Evolutionary conservation across 2,888 invertebrate genomes (phyloP), one percentile per base, ranked within the genome.

Genomic region (Siphonodentalium dalli): DNA sequence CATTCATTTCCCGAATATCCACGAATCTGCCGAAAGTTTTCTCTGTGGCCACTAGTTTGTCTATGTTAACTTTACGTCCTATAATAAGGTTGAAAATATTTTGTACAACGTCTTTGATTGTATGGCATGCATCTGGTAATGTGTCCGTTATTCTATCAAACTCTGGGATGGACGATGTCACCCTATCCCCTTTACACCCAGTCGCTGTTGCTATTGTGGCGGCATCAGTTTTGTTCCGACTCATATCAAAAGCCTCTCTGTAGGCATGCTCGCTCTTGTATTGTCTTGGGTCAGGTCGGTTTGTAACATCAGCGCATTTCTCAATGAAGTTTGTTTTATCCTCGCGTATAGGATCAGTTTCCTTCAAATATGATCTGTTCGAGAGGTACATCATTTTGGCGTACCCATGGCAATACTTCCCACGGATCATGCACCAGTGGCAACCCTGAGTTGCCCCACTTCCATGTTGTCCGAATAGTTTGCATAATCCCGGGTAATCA

Each of bases 91-190:
- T 24, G 18, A 40, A 18, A 13, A 40, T 40, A 24, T 26, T 42
- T n/a, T 28, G 29, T 20, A 42, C 28, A 28, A 42, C 9, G 29
- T 42, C 42, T 13, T 42, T 42, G 21, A 42, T 42, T 6, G 42
- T 29, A 28, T 42, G 42, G 20, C 27, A 28, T 28, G 42, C 42
- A 42, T 42, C 28, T 4, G 42, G 42, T 28, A 42, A 26, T 29
- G 28, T 9, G 27, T 42, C 42, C 20, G 18, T 18, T 20, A 26
- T n/a, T 9, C 26, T 42, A 31, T 21, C 11, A 42, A 29, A 28
- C 15, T 15, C 28, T 13, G 28, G 28, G 18, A 29, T 21, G 20
- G 4, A 21, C 21, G 20, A 18, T 13, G 21, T 21, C 5, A 21
- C 35, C 20, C 21, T 21, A 5, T 7, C 5, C 20, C 35, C 21